phyloP scores from a whole-genome alignment of 2,113 vertebrate genomes.

The Nesoenas mayeri region DNA sequence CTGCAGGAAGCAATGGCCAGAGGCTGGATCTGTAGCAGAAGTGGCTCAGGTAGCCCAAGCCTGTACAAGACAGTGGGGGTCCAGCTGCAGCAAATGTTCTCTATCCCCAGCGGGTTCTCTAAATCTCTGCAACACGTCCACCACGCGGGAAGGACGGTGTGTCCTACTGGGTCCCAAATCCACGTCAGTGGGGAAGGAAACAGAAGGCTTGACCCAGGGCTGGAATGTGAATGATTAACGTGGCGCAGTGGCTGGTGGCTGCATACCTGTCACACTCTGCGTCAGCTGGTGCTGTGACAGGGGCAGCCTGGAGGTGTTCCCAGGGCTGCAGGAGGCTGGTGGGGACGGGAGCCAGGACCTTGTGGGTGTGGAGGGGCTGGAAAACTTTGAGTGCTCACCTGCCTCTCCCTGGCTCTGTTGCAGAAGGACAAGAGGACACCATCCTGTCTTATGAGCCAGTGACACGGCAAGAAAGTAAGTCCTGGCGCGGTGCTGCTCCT shows the following conservation, averaged over 20 bases:
- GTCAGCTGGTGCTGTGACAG: neutral
- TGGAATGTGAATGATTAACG: neutral
- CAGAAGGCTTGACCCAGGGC: neutral
- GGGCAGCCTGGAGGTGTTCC: neutral
- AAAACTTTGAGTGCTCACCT: neutral
- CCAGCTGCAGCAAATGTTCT: neutral
- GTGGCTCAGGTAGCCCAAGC: neutral
- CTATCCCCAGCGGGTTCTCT: neutral
- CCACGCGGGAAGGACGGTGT: neutral
- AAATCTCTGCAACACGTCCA: neutral
- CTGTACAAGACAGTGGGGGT: neutral
- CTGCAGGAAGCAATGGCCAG: neutral
- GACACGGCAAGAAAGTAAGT: slow-evolving; percentile 98
- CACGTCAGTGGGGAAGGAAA: neutral
- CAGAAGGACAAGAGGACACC: slow-evolving; percentile 98
- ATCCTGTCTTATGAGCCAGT: slow-evolving; percentile 98
- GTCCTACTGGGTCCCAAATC: fast-evolving
- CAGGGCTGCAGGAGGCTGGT: neutral
- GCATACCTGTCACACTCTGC: neutral
- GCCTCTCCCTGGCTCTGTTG: slow-evolving; percentile 39
- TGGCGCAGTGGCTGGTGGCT: neutral
- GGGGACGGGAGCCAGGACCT: neutral
- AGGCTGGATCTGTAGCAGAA: neutral
- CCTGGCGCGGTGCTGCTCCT: neutral
- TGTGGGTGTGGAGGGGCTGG: neutral